phyloP scores from a whole-genome alignment of 2,797 vertebrate genomes.

The Spatula versicolor region DNA sequence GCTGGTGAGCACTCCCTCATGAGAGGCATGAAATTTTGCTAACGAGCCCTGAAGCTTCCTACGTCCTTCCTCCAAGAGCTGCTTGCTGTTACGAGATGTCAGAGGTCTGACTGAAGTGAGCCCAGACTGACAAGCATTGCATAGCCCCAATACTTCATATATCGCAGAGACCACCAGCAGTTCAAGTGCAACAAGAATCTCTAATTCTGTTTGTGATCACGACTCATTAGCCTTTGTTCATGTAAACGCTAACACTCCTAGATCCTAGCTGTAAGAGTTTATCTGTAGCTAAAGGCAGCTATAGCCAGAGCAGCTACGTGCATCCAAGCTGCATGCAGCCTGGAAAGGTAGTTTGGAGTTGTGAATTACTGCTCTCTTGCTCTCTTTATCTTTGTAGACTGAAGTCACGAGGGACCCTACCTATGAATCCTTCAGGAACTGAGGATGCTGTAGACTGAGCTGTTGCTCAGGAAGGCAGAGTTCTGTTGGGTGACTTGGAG shows the following conservation, averaged over 20 bases:
- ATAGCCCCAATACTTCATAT: accelerated
- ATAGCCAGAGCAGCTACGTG: not conserved
- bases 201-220: not conserved
- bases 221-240: not conserved
- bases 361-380: not conserved
- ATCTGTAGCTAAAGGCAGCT: not conserved
- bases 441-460: not conserved
- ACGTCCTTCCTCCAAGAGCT: not conserved
- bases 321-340: not conserved
- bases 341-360: not conserved
- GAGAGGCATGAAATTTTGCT: not conserved
- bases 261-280: not conserved
- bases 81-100: not conserved
- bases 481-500: not conserved
- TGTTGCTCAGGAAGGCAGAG: not conserved
- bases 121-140: not conserved
- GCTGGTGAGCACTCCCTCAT: not conserved
- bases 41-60: not conserved
- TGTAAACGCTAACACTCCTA: not conserved
- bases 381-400: no score
- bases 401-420: not conserved
- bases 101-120: not conserved
- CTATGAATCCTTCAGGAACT: not conserved
- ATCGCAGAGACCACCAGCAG: not conserved
- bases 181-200: not conserved